Percentiles rank a stretch among this genome's conserved stretches.
phyloP scores from a whole-genome alignment of 2,888 invertebrate species.

The Amphipoea oculea region DNA sequence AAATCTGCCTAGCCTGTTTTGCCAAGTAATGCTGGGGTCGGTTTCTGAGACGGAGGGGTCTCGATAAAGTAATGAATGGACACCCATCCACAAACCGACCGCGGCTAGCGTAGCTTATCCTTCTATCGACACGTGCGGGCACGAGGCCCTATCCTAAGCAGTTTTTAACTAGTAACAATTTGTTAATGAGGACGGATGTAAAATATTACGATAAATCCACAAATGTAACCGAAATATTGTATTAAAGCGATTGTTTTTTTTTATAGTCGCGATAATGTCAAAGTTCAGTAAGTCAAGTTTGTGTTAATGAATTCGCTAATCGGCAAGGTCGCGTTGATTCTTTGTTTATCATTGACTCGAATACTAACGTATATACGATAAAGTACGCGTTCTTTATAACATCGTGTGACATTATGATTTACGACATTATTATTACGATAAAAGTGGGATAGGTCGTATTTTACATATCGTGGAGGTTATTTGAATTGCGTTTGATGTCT shows the following conservation, averaged over 20 bases:
- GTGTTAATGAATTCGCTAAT: constrained; percentile 55
- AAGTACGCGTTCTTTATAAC: constrained; percentile 16
- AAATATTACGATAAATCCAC: not conserved
- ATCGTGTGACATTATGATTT: constrained; percentile 36
- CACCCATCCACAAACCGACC: too few relatives aligned
- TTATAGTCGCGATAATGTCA: constrained; percentile 37
- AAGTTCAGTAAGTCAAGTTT: constrained; percentile 59
- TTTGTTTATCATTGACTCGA: constrained; percentile 26
- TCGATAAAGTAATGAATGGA: too few relatives aligned
- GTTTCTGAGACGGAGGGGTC: too few relatives aligned
- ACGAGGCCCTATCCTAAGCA: too few relatives aligned
- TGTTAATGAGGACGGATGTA: not conserved
- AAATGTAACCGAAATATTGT: not conserved
- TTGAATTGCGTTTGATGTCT: constrained; percentile 20
- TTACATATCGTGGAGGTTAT: constrained; percentile 33
- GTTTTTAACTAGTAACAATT: not conserved
- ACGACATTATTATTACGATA: constrained; percentile 17
- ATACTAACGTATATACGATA: constrained; percentile 9
- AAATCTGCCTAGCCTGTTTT: not conserved
- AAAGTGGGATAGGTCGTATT: constrained; percentile 45
- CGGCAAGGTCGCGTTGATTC: constrained; percentile 46
- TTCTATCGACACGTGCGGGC: not conserved
- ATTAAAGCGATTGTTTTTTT: constrained; percentile 16
- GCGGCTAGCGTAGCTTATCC: not conserved
- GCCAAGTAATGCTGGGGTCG: not conserved